Percentiles rank a stretch among this genome's conserved stretches.
These are phyloP conservation scores for Drosophila borborema DNA, from an alignment of 2,888 invertebrate species.

Conservation along the genomic window DNA sequence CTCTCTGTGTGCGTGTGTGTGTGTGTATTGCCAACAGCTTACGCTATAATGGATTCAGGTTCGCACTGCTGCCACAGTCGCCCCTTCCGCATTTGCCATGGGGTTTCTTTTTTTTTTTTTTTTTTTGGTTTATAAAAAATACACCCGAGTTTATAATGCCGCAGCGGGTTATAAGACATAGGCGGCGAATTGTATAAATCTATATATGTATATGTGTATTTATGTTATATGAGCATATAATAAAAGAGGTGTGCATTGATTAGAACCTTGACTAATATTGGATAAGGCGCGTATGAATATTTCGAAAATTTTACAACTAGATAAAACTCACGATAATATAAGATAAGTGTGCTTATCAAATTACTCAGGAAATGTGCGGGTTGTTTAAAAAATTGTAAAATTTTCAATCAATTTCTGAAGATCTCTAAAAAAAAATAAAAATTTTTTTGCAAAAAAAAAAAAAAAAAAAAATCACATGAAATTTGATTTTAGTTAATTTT, in stretches of 20 bases:
- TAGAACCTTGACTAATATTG: not conserved
- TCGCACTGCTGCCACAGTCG: slow-evolving; percentile 55
- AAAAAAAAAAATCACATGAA: not conserved
- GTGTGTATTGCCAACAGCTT: slow-evolving; percentile 72
- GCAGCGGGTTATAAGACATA: slow-evolving; percentile 73
- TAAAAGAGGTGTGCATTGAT: slow-evolving; percentile 19
- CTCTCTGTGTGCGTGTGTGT: slow-evolving; percentile 46
- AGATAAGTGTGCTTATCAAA: not conserved
- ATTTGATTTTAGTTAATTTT: too few relatives aligned
- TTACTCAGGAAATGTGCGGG: not conserved
- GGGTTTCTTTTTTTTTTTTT: slow-evolving; percentile 61
- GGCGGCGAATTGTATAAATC: slow-evolving; percentile 39
- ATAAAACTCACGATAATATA: slow-evolving; percentile 1
- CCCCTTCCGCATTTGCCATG: slow-evolving; percentile 37
- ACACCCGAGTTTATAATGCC: slow-evolving; percentile 77
- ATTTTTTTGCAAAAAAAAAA: too few relatives aligned
- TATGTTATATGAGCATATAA: slow-evolving; percentile 6
- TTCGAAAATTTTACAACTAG: slow-evolving; percentile 3
- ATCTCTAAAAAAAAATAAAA: not conserved
- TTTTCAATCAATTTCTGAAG: not conserved
- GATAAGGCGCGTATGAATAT: not conserved
- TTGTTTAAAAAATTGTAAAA: not conserved
- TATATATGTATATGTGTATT: not conserved
- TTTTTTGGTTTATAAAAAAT: slow-evolving; percentile 72
- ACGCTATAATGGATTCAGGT: slow-evolving; percentile 77